phyloP scores from a whole-genome alignment of 1,140 invertebrate species.

The Bombus difficillimus region DNA sequence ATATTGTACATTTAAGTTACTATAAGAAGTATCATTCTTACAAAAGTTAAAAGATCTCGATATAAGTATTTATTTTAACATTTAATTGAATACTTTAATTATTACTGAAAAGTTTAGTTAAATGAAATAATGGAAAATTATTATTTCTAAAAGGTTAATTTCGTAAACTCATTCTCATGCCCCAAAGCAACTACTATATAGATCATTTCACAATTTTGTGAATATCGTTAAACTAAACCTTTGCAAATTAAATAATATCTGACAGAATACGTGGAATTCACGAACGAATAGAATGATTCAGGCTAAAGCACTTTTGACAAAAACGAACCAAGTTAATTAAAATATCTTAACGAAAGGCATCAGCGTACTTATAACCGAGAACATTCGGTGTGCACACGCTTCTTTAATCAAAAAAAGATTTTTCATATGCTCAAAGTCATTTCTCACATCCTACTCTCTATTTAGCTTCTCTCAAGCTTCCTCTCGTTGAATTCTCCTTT shows the following conservation, averaged over 20 bases:
- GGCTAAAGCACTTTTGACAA: background rate
- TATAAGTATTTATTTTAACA: too few species aligned
- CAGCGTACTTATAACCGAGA: background rate
- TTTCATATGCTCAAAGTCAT: conserved; percentile 18
- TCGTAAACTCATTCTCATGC: too few species aligned
- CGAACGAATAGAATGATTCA: background rate
- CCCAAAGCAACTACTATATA: too few species aligned
- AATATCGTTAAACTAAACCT: background rate
- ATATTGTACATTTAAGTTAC: too few species aligned
- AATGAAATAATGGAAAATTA: too few species aligned
- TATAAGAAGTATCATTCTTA: too few species aligned
- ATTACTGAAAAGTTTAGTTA: too few species aligned
- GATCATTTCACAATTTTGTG: background rate
- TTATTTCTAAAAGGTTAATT: too few species aligned
- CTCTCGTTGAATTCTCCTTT: conserved; percentile 46
- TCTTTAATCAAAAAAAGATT: conserved; percentile 4
- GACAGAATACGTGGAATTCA: background rate
- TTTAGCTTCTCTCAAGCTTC: conserved; percentile 19
- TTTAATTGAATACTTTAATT: too few species aligned
- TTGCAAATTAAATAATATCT: background rate
- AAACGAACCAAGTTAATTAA: conserved; percentile 20
- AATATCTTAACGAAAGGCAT: background rate
- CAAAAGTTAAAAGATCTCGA: too few species aligned
- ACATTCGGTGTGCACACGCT: background rate
- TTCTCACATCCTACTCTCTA: conserved; percentile 28